Percentiles rank a stretch among this genome's conserved stretches.
These are phyloP conservation scores for Aplocera efformata DNA, from an alignment of 2,888 invertebrate species.

Conservation along the genomic window DNA sequence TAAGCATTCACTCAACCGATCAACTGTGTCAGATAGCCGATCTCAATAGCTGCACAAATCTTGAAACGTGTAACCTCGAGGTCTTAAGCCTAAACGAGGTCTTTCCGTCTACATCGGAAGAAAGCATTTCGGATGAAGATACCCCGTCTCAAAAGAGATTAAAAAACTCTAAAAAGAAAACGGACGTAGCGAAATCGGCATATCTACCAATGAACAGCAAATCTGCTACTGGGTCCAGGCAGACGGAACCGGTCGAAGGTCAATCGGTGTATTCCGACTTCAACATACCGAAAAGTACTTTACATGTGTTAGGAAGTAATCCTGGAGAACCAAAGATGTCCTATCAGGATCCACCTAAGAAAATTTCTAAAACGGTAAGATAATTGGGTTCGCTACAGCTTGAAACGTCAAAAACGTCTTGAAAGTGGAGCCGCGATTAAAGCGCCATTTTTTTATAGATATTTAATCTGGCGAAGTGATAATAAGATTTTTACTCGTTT, in stretches of 20 bases:
- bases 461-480: too few relatives aligned
- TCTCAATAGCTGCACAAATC: slow-evolving; percentile 42
- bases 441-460: too few relatives aligned
- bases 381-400: background rate
- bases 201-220: slow-evolving; percentile 70
- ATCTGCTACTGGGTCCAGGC: slow-evolving; percentile 60
- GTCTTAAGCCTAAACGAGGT: slow-evolving; percentile 69
- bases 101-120: slow-evolving; percentile 74
- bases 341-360: slow-evolving; percentile 68
- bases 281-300: slow-evolving; percentile 68
- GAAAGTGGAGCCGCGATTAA: too few relatives aligned
- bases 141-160: slow-evolving; percentile 46
- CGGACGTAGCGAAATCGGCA: slow-evolving; percentile 45
- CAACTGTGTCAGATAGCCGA: slow-evolving; percentile 65
- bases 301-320: slow-evolving; percentile 70
- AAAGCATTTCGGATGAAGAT: slow-evolving; percentile 68
- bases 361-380: slow-evolving; percentile 69
- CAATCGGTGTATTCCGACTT: slow-evolving; percentile 65
- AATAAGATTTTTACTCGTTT: too few relatives aligned
- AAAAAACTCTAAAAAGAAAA: slow-evolving; percentile 44
- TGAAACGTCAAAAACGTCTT: too few relatives aligned
- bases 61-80: slow-evolving; percentile 70
- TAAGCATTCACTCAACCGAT: slow-evolving; percentile 74
- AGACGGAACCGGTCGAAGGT: slow-evolving; percentile 48
- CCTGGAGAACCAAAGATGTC: slow-evolving; percentile 74